Evolutionary conservation across 2,888 invertebrate genomes (phyloP).

Genomic region (Sialis lutaria): DNA sequence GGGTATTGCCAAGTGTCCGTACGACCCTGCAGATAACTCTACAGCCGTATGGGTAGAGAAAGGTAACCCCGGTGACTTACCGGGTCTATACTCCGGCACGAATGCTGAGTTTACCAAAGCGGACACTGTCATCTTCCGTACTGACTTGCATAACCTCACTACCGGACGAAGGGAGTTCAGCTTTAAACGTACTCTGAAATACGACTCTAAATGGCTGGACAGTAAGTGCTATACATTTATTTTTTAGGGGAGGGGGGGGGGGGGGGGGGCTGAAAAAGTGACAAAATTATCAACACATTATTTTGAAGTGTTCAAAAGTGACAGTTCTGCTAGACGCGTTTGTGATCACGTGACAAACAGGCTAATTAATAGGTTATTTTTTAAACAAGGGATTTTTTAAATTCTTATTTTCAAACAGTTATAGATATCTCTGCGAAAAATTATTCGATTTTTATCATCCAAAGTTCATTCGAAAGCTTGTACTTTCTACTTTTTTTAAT

Average conservation of each 20-base stretch:
- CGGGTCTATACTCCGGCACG: constrained; percentile 55
- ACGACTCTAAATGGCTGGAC: constrained; percentile 57
- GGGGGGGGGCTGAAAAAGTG: too few relatives aligned
- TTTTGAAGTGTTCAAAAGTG: too few relatives aligned
- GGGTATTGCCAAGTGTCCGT: constrained; percentile 54
- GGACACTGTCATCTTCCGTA: constrained; percentile 54
- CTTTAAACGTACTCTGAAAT: constrained; percentile 48
- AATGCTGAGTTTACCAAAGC: constrained; percentile 55
- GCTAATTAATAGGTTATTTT: too few relatives aligned
- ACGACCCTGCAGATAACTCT: constrained; percentile 55
- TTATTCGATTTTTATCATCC: too few relatives aligned
- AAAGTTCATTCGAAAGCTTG: too few relatives aligned
- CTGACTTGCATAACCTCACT: constrained; percentile 41
- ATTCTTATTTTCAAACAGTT: too few relatives aligned
- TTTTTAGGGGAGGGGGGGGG: not conserved
- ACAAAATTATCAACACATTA: not conserved
- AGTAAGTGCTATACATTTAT: constrained; percentile 32
- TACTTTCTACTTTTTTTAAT: too few relatives aligned
- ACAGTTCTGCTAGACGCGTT: too few relatives aligned
- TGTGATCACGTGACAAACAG: too few relatives aligned
- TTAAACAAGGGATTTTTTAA: too few relatives aligned
- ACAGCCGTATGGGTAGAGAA: constrained; percentile 54
- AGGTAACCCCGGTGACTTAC: constrained; percentile 46
- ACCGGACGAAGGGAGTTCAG: constrained; percentile 40
- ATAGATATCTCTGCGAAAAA: too few relatives aligned